Percentiles rank a stretch among this genome's conserved stretches.
Conservation (phyloP, 1,140 invertebrate genomes). For the Lepidotrigona ventralis region DNA sequence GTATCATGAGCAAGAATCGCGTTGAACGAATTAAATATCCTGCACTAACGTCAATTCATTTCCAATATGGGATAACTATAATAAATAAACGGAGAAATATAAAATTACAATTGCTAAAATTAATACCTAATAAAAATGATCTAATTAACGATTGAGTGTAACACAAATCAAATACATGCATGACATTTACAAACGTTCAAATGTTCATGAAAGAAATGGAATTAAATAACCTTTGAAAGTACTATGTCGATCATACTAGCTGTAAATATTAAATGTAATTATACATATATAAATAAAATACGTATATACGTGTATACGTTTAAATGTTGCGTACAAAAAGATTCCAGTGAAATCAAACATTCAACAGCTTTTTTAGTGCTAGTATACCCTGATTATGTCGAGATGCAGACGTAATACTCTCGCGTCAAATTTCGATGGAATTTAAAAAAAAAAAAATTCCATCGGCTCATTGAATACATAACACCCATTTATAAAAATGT, state of each 20-base stretch:
- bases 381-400: slow-evolving; percentile 27
- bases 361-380: neutral
- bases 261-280: slow-evolving; percentile 7
- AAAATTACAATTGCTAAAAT: slow-evolving; percentile 12
- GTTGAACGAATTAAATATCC: slow-evolving; percentile 38
- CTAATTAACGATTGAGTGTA: neutral
- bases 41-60: slow-evolving; percentile 14
- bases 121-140: slow-evolving; percentile 7
- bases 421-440: slow-evolving; percentile 7
- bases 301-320: neutral
- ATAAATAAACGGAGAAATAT: slow-evolving; percentile 34
- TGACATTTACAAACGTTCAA: slow-evolving; percentile 20
- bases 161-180: slow-evolving; percentile 32
- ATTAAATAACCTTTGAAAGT: slow-evolving; percentile 28
- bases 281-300: slow-evolving; percentile 14
- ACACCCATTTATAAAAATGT: slow-evolving; percentile 32
- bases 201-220: slow-evolving; percentile 10
- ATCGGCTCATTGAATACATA: slow-evolving; percentile 7
- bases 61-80: slow-evolving; percentile 14
- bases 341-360: slow-evolving; percentile 2
- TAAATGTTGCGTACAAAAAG: neutral
- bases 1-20: slow-evolving; percentile 17
- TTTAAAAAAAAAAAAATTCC: slow-evolving; percentile 13
- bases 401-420: slow-evolving; percentile 1
- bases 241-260: neutral